A percentile compares a stretch with the other conserved stretches of the same genome.
These are phyloP conservation scores for Uria aalge DNA, from an alignment of 2,113 vertebrate species.

Conservation along the genomic window DNA sequence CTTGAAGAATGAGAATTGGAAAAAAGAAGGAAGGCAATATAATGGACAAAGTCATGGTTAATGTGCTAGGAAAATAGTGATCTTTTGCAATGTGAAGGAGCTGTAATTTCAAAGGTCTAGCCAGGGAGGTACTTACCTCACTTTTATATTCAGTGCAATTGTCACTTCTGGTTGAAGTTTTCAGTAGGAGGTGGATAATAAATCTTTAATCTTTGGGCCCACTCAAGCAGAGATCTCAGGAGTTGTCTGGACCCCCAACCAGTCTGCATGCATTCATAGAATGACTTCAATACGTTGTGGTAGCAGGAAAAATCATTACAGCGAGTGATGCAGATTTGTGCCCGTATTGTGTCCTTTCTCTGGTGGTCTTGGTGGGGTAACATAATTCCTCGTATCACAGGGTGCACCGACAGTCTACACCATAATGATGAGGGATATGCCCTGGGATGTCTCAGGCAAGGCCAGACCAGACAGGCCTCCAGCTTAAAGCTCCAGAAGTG, in stretches of 20 bases:
- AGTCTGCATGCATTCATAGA: neutral
- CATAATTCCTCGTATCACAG: neutral
- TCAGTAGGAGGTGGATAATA: neutral
- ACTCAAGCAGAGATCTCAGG: neutral
- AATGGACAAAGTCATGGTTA: neutral
- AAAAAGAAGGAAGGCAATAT: neutral
- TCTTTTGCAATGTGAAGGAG: neutral
- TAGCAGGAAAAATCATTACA: neutral
- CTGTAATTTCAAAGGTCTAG: neutral
- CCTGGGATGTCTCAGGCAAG: neutral
- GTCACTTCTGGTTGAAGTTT: neutral
- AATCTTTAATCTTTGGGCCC: neutral
- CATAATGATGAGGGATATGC: neutral
- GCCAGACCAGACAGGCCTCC: neutral
- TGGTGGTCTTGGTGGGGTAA: neutral
- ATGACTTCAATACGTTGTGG: neutral
- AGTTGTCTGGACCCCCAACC: neutral
- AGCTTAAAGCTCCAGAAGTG: neutral
- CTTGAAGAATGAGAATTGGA: neutral
- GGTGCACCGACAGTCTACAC: neutral
- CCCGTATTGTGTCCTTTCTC: neutral
- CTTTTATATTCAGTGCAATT: neutral
- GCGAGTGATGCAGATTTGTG: neutral
- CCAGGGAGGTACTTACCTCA: neutral
- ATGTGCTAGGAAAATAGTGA: neutral